These are phyloP conservation scores for Sylvicola cinctus DNA, from an alignment of 2,888 invertebrate species.

Conservation along the genomic window DNA sequence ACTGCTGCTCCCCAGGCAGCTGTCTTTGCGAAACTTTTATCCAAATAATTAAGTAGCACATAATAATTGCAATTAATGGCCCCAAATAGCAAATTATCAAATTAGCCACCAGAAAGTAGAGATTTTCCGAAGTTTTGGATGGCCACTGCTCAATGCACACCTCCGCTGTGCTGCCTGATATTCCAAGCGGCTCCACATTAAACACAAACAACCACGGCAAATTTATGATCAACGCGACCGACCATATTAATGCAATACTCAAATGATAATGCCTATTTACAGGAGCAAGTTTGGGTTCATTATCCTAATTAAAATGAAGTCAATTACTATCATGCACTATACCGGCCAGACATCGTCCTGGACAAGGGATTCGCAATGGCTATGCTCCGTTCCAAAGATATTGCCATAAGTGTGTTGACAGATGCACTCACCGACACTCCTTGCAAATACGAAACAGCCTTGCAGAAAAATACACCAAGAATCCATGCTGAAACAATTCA, in stretches of 20 bases:
- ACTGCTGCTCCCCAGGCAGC: conserved; percentile 24
- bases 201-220: conserved; percentile 30
- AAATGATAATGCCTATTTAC: conserved; percentile 15
- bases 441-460: conserved; percentile 32
- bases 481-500: conserved; percentile 28
- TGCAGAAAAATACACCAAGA: conserved; percentile 31
- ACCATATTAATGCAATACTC: conserved; percentile 27
- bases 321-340: conserved; percentile 6
- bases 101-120: conserved; percentile 31
- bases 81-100: conserved; percentile 30
- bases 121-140: conserved; percentile 20
- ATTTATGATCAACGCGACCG: conserved; percentile 25
- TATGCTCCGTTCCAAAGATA: conserved; percentile 31
- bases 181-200: conserved; percentile 20
- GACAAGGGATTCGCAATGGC: conserved; percentile 28
- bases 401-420: conserved; percentile 33
- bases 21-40: conserved; percentile 24
- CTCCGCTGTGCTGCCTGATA: conserved; percentile 17
- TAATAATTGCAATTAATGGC: conserved; percentile 28
- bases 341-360: conserved; percentile 23
- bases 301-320: neutral
- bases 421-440: conserved; percentile 34
- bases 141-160: conserved; percentile 28
- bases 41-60: conserved; percentile 31
- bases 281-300: too few species aligned